Base-by-base conservation (phyloP, 2,797 vertebrate species). In the Sebastes ruberrimus region DNA sequence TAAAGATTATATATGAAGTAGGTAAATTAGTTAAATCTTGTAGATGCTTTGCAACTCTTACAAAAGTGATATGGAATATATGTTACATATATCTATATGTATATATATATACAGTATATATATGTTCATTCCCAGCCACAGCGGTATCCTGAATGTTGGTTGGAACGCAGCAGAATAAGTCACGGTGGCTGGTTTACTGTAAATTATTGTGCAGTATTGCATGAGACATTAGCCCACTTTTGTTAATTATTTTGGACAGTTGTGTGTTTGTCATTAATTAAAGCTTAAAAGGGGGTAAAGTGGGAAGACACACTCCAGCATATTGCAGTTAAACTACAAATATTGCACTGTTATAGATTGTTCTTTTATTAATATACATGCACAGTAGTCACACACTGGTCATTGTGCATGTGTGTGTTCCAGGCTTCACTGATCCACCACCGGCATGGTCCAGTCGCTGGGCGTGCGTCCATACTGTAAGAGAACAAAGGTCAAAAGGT, bases 381-480 rank as follows among this genome's bases (percentile, higher is more conserved):
- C 52, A 10, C 52, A 68, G 8, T 13, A n/a, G 30, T 53, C 38
- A 42, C 10, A 18, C 28, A 4, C 3, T n/a, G 7, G 4, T 62
- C 20, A 3, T 5, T 49, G 13, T 56, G 46, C 25, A 7, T 33
- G 18, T 57, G 57, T 27, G 32, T 38, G 30, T 59, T 27, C 49
- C 57, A 32, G 55, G 68, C 13, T 9, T 53, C 25, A 8, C 57
- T 22, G 22, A 75, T 95, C 94, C 75, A 97, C 89, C 80, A 94
- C 42, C 16, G 7, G 61, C 71, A 95, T 35, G 5, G 94, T 85
- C 97, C 97, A 97, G n/a, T 96, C 89, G 0, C 96, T 97, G 69
- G 93, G 85, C 56, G 94, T 95, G 90, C 92, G 93, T 85, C 97
- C 96, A 0, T 95, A 96, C 97, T 98, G 91, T 18, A 92, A 79